phyloP scores from a whole-genome alignment of 1,140 invertebrate genomes.

The Lordiphosa collinella region DNA sequence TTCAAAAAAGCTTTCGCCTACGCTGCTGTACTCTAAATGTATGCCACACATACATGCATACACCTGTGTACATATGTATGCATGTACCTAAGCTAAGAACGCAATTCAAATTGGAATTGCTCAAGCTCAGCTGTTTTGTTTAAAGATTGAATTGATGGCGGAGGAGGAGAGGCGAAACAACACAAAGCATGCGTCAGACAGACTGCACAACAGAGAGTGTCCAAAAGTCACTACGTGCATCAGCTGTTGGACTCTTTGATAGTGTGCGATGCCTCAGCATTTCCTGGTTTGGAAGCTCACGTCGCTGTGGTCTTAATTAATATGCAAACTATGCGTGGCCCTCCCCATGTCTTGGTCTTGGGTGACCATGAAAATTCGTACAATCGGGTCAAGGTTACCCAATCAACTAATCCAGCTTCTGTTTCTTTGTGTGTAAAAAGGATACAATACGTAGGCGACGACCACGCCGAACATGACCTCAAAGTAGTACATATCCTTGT shows the following conservation, averaged over 20 bases:
- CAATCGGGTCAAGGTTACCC: constrained; percentile 60
- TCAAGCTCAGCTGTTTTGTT: constrained; percentile 39
- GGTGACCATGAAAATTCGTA: constrained; percentile 17
- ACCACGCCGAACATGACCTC: constrained; percentile 95
- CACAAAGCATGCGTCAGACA: constrained; percentile 29
- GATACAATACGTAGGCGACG: constrained; percentile 99
- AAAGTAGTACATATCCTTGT: constrained; percentile 96
- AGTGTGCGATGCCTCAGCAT: not conserved
- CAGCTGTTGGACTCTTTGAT: constrained; percentile 1
- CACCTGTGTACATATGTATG: too few species aligned
- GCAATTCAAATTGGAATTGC: constrained; percentile 29
- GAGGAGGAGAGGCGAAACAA: constrained; percentile 13
- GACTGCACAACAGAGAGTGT: constrained; percentile 23
- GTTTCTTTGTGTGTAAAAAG: constrained; percentile 83
- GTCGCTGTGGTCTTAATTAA: constrained; percentile 26
- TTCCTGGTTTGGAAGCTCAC: constrained; percentile 25
- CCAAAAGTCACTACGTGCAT: not conserved
- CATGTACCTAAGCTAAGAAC: constrained; percentile 28
- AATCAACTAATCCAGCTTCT: not conserved
- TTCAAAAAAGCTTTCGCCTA: not conserved
- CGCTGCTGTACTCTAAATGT: not conserved
- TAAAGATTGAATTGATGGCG: not conserved
- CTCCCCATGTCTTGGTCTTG: constrained; percentile 51
- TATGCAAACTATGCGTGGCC: constrained; percentile 48
- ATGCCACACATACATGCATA: constrained; percentile 6